These are phyloP conservation scores for Notospermus geniculatus DNA, from an alignment of 1,140 invertebrate species.

Conservation along the genomic window DNA sequence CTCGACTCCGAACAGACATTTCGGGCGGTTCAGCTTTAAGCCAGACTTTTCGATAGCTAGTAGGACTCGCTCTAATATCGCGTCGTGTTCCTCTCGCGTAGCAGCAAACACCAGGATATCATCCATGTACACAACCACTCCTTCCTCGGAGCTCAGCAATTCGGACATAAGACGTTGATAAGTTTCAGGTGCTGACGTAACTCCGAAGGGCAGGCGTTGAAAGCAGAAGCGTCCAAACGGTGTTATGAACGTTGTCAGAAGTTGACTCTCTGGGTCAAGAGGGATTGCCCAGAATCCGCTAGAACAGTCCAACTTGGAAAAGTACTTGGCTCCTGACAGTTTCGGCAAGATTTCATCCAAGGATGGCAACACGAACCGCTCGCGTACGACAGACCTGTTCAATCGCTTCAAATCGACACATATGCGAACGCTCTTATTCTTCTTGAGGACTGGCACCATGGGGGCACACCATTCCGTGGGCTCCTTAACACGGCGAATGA, in stretches of 20 bases:
- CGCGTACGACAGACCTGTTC: conserved; percentile 19
- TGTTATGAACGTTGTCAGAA: conserved; percentile 29
- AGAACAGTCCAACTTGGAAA: conserved; percentile 9
- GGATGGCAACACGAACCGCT: conserved; percentile 18
- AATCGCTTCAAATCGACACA: conserved; percentile 24
- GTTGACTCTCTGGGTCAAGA: neutral
- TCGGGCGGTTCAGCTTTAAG: conserved; percentile 26
- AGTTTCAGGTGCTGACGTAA: conserved; percentile 21
- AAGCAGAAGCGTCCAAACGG: conserved; percentile 27
- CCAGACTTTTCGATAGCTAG: conserved; percentile 9
- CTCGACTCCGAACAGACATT: conserved; percentile 13
- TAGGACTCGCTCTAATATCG: conserved; percentile 13
- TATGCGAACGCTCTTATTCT: conserved; percentile 10
- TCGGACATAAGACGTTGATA: conserved; percentile 23
- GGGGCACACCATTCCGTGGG: conserved; percentile 27
- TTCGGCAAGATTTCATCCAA: conserved; percentile 21
- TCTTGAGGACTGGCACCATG: conserved; percentile 26
- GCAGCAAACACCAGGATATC: conserved; percentile 20
- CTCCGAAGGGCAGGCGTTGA: conserved; percentile 24
- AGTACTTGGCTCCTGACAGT: conserved; percentile 9
- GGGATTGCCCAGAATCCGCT: conserved; percentile 3
- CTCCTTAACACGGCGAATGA: conserved; percentile 24
- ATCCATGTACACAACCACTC: conserved; percentile 23
- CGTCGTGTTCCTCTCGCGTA: conserved; percentile 19
- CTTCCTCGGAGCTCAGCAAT: conserved; percentile 6